These are phyloP conservation scores for Zaprionus lineosus DNA, from an alignment of 2,888 invertebrate genomes.

Conservation along the genomic window DNA sequence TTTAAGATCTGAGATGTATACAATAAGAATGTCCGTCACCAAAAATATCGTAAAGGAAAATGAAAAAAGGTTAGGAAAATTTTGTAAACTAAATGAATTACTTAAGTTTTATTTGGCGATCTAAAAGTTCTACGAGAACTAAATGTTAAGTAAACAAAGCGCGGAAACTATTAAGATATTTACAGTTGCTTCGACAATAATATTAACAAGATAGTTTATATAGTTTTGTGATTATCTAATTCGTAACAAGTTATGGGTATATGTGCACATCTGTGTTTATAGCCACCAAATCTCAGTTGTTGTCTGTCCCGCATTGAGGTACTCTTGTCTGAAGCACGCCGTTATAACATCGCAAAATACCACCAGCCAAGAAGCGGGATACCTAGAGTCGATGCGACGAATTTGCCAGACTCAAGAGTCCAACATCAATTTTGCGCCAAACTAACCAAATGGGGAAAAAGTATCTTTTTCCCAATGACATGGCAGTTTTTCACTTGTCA, in stretches of 20 bases:
- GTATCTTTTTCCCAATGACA: constrained; percentile 23
- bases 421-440: constrained; percentile 83
- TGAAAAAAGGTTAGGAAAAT: constrained; percentile 1
- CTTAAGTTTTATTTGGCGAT: no score
- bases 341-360: constrained; percentile 63
- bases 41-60: constrained; percentile 2
- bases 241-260: constrained; percentile 34
- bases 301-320: constrained; percentile 82
- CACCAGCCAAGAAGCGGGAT: constrained; percentile 23
- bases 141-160: constrained; percentile 23
- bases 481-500: constrained; percentile 80
- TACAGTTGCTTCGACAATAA: constrained; percentile 45
- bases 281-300: constrained; percentile 47
- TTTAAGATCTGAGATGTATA: constrained; percentile 16
- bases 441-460: constrained; percentile 39
- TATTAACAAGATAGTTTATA: no score
- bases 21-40: constrained; percentile 24
- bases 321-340: constrained; percentile 80
- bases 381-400: constrained; percentile 62
- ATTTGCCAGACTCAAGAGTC: constrained; percentile 79
- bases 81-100: background rate
- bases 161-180: constrained; percentile 46
- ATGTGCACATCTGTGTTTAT: constrained; percentile 20
- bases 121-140: constrained; percentile 10
- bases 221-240: constrained; percentile 13